Evolutionary conservation across 2,888 invertebrate genomes (phyloP), one percentile per base, ranked within the genome.

Genomic region (Eristalis tenax): DNA sequence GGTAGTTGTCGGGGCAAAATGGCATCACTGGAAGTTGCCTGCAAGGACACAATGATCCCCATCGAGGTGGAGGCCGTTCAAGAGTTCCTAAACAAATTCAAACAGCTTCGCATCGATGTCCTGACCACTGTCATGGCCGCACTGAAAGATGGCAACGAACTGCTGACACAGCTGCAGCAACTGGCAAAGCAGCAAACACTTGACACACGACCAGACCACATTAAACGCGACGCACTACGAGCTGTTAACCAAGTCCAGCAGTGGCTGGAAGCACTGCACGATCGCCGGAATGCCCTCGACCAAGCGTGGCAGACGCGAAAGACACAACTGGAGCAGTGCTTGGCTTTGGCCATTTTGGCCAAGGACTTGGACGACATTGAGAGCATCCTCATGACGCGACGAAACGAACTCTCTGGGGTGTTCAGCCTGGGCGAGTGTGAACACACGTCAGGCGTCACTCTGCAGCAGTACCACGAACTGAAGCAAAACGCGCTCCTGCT

Each of bases 71-170:
- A 96, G 76, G 94, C 95, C 2, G 96, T 97, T 50, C 95, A 96
- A 91, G 94, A 94, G 89, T 94, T 96, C 90, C 93, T 97, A 26
- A 95, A 94, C 81, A 95, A 94, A 91, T 95, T 97, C 90, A 96
- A 96, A 90, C 96, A 96, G 89, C 93, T 96, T 88, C 94, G 96
- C 83, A 95, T 96, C 90, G 94, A 95, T 70, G 95, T 97, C 92
- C 93, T 97, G 79, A 97, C 97, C 89, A 94, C 96, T 6, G 94
- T 97, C 2, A 96, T 97, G 95, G 94, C 94, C n/a, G 96, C 97
- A 2, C 93, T 98, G 68, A 96, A 97, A 91, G 95, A 96, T 89
- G 97, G 97, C 68, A 96, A 97, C 91, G 94, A 94, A 74, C 93
- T 97, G 88, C 94, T 98, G 90, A 96, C 95, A 69, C 95, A 95